A percentile compares a stretch with the other conserved stretches of the same genome.
Conservation (phyloP, 2,113 vertebrate genomes). For the Calcarius ornatus region DNA sequence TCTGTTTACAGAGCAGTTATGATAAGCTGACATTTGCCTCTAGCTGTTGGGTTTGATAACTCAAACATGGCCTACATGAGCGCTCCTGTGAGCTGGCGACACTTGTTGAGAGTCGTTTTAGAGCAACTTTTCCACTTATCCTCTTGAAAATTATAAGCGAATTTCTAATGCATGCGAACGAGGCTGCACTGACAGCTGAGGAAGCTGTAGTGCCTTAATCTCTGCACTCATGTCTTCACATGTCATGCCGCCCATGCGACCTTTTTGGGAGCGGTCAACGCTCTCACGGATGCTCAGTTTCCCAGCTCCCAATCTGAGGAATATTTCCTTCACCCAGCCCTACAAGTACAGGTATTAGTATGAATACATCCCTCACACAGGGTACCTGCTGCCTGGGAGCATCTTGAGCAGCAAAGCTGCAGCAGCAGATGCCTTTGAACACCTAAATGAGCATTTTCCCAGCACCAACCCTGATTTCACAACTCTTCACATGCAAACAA, state of each 20-base stretch:
- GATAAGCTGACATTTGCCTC: conserved; percentile 47
- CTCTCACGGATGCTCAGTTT: neutral
- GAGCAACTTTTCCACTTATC: neutral
- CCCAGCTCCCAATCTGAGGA: accelerated
- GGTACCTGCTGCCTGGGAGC: neutral
- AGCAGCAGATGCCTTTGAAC: neutral
- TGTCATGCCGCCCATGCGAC: accelerated
- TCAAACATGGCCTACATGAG: neutral
- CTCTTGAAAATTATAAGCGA: neutral
- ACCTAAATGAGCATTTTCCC: neutral
- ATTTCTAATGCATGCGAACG: neutral
- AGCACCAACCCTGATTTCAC: neutral
- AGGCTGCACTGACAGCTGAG: neutral
- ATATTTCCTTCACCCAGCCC: neutral
- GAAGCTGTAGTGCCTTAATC: neutral
- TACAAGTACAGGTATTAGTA: neutral
- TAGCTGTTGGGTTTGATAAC: conserved; percentile 35
- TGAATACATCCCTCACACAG: accelerated
- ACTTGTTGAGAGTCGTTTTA: neutral
- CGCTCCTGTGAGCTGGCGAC: neutral
- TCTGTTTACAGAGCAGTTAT: conserved; percentile 47
- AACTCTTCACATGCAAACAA: neutral
- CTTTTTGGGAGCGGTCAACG: accelerated
- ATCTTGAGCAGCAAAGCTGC: neutral
- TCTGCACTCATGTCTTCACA: neutral